These are phyloP conservation scores for Rhineura floridana DNA, from an alignment of 2,113 vertebrate genomes.

Conservation along the genomic window DNA sequence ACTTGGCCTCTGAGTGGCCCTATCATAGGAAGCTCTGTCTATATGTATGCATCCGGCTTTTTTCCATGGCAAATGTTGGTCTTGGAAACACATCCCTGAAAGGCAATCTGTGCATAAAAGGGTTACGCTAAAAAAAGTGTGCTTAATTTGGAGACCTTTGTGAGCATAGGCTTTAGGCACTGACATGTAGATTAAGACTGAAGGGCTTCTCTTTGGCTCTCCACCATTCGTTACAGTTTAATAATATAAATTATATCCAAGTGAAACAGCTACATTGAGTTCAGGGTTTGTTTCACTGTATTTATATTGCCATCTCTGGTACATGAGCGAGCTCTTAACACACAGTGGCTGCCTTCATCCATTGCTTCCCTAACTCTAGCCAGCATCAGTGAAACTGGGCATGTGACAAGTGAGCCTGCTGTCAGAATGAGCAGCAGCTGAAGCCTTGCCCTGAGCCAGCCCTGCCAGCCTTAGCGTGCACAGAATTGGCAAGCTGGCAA, in stretches of 20 bases:
- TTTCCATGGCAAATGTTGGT: fast-evolving
- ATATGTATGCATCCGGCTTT: background rate
- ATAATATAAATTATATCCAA: background rate
- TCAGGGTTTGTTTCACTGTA: background rate
- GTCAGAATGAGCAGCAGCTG: background rate
- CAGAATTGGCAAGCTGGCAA: background rate
- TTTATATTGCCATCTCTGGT: background rate
- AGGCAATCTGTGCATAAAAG: background rate
- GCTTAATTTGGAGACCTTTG: background rate
- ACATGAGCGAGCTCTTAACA: background rate
- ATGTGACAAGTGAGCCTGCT: background rate
- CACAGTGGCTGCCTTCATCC: background rate
- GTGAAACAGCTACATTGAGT: background rate
- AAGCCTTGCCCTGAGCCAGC: background rate
- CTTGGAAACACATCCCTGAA: fast-evolving
- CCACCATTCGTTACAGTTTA: background rate
- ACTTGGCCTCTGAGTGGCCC: fast-evolving
- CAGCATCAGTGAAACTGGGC: background rate
- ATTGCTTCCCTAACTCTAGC: background rate
- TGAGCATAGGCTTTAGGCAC: background rate
- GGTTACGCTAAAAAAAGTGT: background rate
- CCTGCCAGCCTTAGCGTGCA: background rate
- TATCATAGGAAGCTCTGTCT: conserved; percentile 16
- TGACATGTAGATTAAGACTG: background rate
- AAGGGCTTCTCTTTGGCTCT: background rate